Evolutionary conservation across 2,113 vertebrate genomes (phyloP), one percentile per base, ranked within the genome.

Genomic region (Tachycineta bicolor): DNA sequence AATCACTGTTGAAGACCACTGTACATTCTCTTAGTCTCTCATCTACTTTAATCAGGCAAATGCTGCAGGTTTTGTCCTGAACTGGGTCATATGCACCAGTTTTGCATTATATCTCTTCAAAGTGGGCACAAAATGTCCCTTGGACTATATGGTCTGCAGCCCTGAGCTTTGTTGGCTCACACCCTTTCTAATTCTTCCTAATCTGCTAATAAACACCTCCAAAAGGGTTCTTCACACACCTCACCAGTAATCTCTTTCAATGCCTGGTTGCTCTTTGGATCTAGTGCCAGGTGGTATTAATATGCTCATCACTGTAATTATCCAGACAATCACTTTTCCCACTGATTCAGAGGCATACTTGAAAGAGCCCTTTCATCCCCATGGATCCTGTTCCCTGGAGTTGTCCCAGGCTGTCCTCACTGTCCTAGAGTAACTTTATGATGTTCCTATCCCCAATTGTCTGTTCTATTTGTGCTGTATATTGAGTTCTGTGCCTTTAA

Each of bases 331-430:
- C 41, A 41, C 41, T 41, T 41, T 41, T 41, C 41, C 41, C 41
- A 41, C 41, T 41, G 12, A 41, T 41, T 41, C 41, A 41, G 41
- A 41, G 41, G 41, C 41, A 41, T 41, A 41, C 41, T 41, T 41
- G 41, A 41, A 41, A 41, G 41, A 41, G 41, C 68, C 28, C 53
- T 82, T 90, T 96, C 84, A 79, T 89, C 90, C 86, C 79, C 90
- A 71, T 68, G 89, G 87, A 93, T 89, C 43, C 90, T 29, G 33
- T 59, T 95, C 70, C 91, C 89, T 93, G 96, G 91, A 93, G 53
- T 86, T 89, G 89, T 93, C 94, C 91, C 92, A 93, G 82, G 62
- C 87, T 91, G 87, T 73, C 93, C 89, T 94, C 89, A 79, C 56
- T n/a, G n/a, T n/a, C n/a, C n/a, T n/a, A n/a, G n/a, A n/a, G n/a